Evolutionary conservation across 2,888 invertebrate species (phyloP).

Genomic region (Asteroscopus sphinx): DNA sequence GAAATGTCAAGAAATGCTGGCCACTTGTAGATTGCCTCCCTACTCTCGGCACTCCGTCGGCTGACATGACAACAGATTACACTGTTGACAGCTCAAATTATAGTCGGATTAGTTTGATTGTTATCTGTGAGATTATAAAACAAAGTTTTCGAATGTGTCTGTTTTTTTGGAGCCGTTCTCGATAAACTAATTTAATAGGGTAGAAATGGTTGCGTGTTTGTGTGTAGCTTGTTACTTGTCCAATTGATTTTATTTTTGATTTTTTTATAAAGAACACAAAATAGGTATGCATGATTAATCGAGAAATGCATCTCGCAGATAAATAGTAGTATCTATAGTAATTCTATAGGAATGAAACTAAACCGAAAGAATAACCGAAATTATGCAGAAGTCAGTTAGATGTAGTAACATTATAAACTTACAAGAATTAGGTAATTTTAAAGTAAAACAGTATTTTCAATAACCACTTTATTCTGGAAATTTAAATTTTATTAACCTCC

Average conservation of each 20-base stretch:
- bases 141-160: conserved; percentile 6
- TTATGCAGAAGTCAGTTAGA: too few species aligned
- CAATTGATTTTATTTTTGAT: too few species aligned
- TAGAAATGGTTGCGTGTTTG: too few species aligned
- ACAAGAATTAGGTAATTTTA: background rate
- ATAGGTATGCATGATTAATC: too few species aligned
- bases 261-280: too few species aligned
- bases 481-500: background rate
- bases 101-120: conserved; percentile 22
- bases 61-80: conserved; percentile 31
- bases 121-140: conserved; percentile 16
- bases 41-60: conserved; percentile 26
- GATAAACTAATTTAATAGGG: background rate
- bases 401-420: too few species aligned
- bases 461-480: background rate
- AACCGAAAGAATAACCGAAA: too few species aligned
- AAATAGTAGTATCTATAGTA: too few species aligned
- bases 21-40: conserved; percentile 14
- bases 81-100: conserved; percentile 31
- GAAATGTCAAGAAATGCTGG: conserved; percentile 9
- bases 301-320: too few species aligned
- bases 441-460: conserved; percentile 7
- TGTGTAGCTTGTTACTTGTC: too few species aligned
- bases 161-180: background rate
- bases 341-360: too few species aligned